Conservation (phyloP, 2,113 vertebrate species). For the Cyanoliseus patagonus region DNA sequence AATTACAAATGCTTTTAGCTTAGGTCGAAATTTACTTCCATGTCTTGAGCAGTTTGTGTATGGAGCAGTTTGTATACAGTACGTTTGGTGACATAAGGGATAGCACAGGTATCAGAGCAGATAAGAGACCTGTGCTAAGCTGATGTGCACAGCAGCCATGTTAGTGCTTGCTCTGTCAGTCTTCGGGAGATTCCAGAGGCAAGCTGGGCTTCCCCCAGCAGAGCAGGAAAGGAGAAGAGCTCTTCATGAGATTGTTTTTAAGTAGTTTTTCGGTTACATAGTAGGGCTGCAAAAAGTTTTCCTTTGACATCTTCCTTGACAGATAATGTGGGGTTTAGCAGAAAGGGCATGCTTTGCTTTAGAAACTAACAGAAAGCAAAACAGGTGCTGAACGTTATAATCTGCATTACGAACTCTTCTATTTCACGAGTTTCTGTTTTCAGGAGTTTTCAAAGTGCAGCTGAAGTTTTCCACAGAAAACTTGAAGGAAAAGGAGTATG, state of each 20-base stretch:
- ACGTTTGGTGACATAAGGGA: background rate
- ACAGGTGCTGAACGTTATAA: background rate
- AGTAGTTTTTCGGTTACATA: background rate
- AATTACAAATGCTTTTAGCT: background rate
- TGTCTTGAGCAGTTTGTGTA: background rate
- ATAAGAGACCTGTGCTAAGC: background rate
- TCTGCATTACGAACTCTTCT: background rate
- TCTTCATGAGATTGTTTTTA: background rate
- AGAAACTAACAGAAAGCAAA: conserved; percentile 11
- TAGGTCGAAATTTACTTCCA: background rate
- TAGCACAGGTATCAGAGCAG: background rate
- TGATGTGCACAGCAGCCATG: background rate
- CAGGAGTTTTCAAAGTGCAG: background rate
- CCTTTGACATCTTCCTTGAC: background rate
- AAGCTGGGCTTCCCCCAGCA: background rate
- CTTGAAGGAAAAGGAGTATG: background rate
- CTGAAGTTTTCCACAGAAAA: background rate
- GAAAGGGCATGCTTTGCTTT: background rate
- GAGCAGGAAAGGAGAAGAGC: background rate
- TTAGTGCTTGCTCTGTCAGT: background rate
- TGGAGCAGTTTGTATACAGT: background rate
- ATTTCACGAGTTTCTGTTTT: background rate
- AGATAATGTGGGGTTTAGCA: background rate
- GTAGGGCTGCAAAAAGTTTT: background rate
- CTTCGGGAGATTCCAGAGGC: background rate